phyloP scores from a whole-genome alignment of 2,113 vertebrate genomes.

The Plotosus lineatus region DNA sequence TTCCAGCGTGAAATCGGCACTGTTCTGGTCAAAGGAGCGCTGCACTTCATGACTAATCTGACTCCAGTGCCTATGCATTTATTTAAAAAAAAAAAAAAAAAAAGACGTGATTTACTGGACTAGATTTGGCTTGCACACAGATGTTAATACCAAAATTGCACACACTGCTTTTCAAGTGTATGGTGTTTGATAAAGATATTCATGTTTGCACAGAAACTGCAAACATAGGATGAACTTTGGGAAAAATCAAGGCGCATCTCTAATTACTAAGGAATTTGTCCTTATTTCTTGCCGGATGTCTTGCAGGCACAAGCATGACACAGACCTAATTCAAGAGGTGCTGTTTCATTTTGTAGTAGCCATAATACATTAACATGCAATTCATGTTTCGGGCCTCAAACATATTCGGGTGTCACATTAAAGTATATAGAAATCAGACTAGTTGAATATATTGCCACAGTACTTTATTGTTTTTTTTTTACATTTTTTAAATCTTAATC shows the following conservation, averaged over 20 bases:
- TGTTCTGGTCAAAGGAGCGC: conserved; percentile 73
- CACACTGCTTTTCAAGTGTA: background rate
- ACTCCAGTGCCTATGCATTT: conserved; percentile 79
- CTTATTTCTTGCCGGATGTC: background rate
- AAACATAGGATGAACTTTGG: background rate
- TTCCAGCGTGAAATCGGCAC: conserved; percentile 80
- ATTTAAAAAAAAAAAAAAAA: background rate
- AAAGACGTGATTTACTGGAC: background rate
- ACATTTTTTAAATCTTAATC: too few species aligned
- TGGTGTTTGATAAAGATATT: background rate
- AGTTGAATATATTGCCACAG: background rate
- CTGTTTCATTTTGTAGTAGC: background rate
- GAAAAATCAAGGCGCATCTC: background rate
- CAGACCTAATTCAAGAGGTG: background rate
- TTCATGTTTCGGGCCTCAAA: background rate
- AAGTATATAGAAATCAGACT: background rate
- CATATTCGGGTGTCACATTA: background rate
- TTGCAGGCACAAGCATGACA: background rate
- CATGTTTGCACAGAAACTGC: background rate
- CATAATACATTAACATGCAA: background rate
- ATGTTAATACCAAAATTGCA: background rate
- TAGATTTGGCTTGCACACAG: background rate
- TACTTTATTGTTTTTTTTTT: too few species aligned
- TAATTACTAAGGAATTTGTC: background rate
- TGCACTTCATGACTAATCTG: conserved; percentile 79